phyloP scores from a whole-genome alignment of 2,888 invertebrate species.

The Lithodes maja region DNA sequence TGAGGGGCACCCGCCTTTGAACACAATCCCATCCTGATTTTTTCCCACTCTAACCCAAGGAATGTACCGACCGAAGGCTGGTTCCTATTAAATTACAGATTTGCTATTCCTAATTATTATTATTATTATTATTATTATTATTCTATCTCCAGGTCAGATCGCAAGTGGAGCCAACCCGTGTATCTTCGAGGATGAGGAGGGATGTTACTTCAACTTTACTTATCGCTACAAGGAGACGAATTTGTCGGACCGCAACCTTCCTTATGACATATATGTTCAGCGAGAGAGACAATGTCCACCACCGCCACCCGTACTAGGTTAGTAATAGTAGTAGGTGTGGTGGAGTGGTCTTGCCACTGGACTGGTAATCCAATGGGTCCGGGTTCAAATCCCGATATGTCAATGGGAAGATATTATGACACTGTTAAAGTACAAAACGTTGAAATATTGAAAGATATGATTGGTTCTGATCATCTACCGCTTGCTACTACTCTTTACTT shows the following conservation, averaged over 20 bases:
- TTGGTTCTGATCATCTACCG: no score
- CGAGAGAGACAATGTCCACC: constrained; percentile 4
- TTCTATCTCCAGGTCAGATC: neutral
- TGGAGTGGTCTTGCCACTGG: no score
- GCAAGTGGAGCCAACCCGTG: constrained; percentile 23
- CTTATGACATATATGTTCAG: constrained; percentile 8
- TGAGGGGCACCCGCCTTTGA: no score
- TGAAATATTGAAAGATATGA: no score
- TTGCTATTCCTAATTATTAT: neutral
- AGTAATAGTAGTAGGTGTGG: neutral
- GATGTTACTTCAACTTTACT: constrained; percentile 60
- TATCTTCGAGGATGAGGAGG: constrained; percentile 51
- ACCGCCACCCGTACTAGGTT: neutral
- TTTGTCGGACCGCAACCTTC: neutral
- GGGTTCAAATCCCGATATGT: no score
- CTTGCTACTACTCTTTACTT: no score
- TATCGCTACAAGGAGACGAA: constrained; percentile 43
- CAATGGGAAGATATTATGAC: no score
- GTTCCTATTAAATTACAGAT: no score
- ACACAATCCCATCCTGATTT: no score
- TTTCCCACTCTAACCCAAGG: neutral
- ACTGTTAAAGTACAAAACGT: no score
- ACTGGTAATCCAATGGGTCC: no score
- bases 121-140: neutral
- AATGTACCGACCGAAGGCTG: neutral